A percentile compares a stretch with the other conserved stretches of the same genome.
phyloP scores from a whole-genome alignment of 2,797 vertebrate genomes.

The Zenarchopterus dispar region DNA sequence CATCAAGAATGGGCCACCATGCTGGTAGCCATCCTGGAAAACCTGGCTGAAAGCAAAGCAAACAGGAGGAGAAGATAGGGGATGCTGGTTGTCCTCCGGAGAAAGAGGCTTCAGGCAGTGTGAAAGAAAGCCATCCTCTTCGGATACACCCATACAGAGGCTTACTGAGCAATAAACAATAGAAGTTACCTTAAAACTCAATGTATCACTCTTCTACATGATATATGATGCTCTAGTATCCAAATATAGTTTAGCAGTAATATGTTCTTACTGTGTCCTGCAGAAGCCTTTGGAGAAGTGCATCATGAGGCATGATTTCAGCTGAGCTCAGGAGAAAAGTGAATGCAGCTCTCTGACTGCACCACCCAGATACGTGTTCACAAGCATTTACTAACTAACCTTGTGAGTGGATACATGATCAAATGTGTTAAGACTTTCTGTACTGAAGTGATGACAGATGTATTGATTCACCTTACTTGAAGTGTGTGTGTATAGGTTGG shows the following conservation, averaged over 20 bases:
- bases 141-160: slow-evolving; percentile 10
- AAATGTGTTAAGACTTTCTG: slow-evolving; percentile 8
- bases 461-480: neutral
- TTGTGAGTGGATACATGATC: slow-evolving; percentile 9
- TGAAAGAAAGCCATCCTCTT: slow-evolving; percentile 41
- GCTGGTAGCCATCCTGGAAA: slow-evolving; percentile 37
- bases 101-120: slow-evolving; percentile 39
- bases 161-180: slow-evolving; percentile 40
- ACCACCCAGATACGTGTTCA: slow-evolving; percentile 40
- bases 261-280: slow-evolving; percentile 25
- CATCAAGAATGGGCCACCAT: slow-evolving; percentile 28
- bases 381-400: neutral
- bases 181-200: slow-evolving; percentile 27
- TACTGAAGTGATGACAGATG: slow-evolving; percentile 2
- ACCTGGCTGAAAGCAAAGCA: slow-evolving; percentile 32
- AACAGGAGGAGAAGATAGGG: slow-evolving; percentile 32
- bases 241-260: slow-evolving; percentile 32
- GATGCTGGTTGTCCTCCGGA: slow-evolving; percentile 34
- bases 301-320: slow-evolving; percentile 34
- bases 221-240: slow-evolving; percentile 42
- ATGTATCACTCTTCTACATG: slow-evolving; percentile 12
- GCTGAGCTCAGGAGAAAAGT: slow-evolving; percentile 1
- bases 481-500: neutral
- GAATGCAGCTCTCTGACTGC: slow-evolving; percentile 25
- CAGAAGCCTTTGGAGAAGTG: slow-evolving; percentile 27